These are phyloP conservation scores for Xiphorhynchus elegans DNA, from an alignment of 2,113 vertebrate species.

Conservation along the genomic window DNA sequence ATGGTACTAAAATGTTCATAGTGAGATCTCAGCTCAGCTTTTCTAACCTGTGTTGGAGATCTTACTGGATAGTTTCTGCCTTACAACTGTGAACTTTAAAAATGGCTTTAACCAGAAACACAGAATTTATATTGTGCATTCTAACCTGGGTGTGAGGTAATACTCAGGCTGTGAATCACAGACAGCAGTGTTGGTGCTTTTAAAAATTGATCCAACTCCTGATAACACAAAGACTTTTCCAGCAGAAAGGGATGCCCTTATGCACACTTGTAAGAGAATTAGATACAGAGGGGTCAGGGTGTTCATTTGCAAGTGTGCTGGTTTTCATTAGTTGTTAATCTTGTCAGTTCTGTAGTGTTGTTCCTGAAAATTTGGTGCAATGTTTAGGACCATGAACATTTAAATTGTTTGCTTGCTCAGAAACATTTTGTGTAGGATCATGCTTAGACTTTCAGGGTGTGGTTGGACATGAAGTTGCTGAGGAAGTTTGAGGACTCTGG, in stretches of 20 bases:
- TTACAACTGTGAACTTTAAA: background rate
- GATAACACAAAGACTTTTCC: background rate
- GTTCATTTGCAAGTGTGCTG: accelerated
- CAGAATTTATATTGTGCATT: background rate
- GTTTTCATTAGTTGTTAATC: background rate
- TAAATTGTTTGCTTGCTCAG: background rate
- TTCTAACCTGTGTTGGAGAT: background rate
- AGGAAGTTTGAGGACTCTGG: no score
- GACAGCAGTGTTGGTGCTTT: background rate
- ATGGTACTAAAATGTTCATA: accelerated
- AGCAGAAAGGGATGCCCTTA: background rate
- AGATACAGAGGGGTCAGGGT: background rate
- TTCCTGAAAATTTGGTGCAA: background rate
- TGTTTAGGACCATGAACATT: background rate
- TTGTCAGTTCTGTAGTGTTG: accelerated
- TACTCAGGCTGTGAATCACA: background rate
- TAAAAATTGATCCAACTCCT: background rate
- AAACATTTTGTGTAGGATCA: background rate
- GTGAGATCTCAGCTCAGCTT: background rate
- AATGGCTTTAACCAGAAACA: background rate
- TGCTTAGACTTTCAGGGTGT: no score
- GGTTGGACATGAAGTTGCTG: no score
- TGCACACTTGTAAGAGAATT: background rate
- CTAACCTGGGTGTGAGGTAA: background rate
- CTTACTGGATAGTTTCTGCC: no score